Conservation (phyloP, 2,113 vertebrate genomes). For the Hemiprocne comata region DNA sequence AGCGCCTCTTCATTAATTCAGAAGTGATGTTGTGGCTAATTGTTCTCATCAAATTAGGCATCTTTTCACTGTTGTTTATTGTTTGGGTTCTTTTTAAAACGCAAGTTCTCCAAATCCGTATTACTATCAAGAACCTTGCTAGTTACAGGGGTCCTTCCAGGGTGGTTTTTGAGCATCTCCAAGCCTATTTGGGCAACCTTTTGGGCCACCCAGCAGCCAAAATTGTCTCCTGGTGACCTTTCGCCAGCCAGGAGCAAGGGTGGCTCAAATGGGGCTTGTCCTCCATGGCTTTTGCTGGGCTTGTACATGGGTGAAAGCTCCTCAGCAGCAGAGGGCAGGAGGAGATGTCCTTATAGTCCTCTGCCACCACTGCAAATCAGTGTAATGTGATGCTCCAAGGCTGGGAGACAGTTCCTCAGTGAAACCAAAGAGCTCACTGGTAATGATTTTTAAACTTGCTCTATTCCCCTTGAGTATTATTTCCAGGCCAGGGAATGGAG, state of each 20-base stretch:
- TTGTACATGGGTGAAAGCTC: neutral
- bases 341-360: neutral
- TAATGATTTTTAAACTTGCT: neutral
- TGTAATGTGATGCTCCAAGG: neutral
- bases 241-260: neutral
- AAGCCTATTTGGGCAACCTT: neutral
- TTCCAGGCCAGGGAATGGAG: neutral
- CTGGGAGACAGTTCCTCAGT: neutral
- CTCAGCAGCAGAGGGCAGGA: neutral
- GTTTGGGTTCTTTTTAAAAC: neutral
- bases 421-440: neutral
- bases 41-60: neutral
- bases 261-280: neutral
- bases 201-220: neutral
- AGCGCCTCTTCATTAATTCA: slow-evolving; percentile 3
- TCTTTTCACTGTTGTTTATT: neutral
- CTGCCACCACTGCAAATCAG: neutral
- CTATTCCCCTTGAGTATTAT: neutral
- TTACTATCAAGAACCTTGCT: neutral
- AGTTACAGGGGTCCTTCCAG: neutral
- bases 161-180: neutral
- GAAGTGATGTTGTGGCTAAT: slow-evolving; percentile 25
- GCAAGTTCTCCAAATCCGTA: neutral
- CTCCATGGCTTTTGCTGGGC: neutral
- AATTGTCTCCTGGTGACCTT: neutral